phyloP scores from a whole-genome alignment of 2,888 invertebrate species.

The Bombylius major region DNA sequence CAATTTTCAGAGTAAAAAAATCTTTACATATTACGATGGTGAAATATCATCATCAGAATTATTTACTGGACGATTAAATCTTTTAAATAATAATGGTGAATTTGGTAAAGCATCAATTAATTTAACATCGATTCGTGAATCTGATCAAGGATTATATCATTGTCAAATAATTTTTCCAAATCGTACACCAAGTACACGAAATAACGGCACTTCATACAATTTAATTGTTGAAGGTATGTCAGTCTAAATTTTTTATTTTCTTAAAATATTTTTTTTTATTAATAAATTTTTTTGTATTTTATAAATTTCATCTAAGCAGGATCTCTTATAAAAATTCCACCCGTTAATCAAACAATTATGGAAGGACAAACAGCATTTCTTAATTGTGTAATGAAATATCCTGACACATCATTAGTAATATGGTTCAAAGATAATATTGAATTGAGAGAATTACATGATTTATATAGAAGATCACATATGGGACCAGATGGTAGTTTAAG shows the following conservation, averaged over 20 bases:
- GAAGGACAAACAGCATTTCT: conserved; percentile 74
- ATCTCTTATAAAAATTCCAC: conserved; percentile 74
- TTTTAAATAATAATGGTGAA: conserved; percentile 41
- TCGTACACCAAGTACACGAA: conserved; percentile 67
- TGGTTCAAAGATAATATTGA: conserved; percentile 57
- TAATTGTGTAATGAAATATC: conserved; percentile 67
- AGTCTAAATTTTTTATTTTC: neutral
- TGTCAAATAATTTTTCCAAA: conserved; percentile 81
- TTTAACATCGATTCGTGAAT: conserved; percentile 73
- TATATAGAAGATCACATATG: conserved; percentile 47
- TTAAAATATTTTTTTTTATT: no score
- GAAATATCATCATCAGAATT: conserved; percentile 53
- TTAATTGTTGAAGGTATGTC: conserved; percentile 70
- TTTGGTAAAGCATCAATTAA: conserved; percentile 58
- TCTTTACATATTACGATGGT: conserved; percentile 72
- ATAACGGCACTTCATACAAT: conserved; percentile 84
- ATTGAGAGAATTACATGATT: conserved; percentile 47
- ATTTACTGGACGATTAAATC: conserved; percentile 58
- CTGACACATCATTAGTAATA: conserved; percentile 43
- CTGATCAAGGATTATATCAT: conserved; percentile 85
- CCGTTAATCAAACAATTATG: conserved; percentile 74
- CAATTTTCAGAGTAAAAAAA: conserved; percentile 51
- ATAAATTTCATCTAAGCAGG: conserved; percentile 48
- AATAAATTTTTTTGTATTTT: neutral
- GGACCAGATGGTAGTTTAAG: conserved; percentile 68